Evolutionary conservation across 2,888 invertebrate species (phyloP), one percentile per base, ranked within the genome.

Genomic region (Lissocephala sabroskyi): DNA sequence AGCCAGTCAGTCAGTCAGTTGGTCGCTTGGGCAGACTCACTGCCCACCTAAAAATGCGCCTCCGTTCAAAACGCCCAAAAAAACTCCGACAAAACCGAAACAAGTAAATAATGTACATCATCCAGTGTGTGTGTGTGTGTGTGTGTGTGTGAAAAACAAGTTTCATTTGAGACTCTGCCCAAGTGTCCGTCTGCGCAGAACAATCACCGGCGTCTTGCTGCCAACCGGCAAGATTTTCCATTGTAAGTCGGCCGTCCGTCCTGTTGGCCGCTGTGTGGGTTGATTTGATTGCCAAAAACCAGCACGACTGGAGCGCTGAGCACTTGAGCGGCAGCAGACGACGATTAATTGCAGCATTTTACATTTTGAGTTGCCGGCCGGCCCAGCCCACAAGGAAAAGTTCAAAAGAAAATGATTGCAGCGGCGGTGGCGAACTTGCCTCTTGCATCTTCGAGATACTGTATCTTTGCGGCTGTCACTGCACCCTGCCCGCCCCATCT

Each of bases 271-370:
- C 11, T 45, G 75, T 59, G 74, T 68, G 70, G 75, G 75, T 66
- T 66, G 67, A 56, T 61, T 64, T 74, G 71, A 74, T 74, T 74
- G 71, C 75, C 68, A 70, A 70, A 70, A 68, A 53, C 65, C 41
- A 41, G 56, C 26, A 30, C 13, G n/a, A 39, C 32, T 42, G 49
- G 54, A 9, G 18, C 16, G 14, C 32, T 28, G 26, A 13, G 26
- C 41, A 1, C 39, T 35, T 45, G 41, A 41, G 32, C 42, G 18
- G 46, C 11, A 35, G 35, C 10, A 13, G 13, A 17, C 35, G 35
- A 17, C 56, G 56, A 56, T 58, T 70, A 75, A 70, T 70, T 70
- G 71, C 62, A 66, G 59, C 68, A 64, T 70, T 70, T 70, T 70
- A 67, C 64, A 62, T 75, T 64, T 59, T 59, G 64, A 35, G 35